phyloP scores from a whole-genome alignment of 2,797 vertebrate species.

The Buphagus erythrorhynchus region DNA sequence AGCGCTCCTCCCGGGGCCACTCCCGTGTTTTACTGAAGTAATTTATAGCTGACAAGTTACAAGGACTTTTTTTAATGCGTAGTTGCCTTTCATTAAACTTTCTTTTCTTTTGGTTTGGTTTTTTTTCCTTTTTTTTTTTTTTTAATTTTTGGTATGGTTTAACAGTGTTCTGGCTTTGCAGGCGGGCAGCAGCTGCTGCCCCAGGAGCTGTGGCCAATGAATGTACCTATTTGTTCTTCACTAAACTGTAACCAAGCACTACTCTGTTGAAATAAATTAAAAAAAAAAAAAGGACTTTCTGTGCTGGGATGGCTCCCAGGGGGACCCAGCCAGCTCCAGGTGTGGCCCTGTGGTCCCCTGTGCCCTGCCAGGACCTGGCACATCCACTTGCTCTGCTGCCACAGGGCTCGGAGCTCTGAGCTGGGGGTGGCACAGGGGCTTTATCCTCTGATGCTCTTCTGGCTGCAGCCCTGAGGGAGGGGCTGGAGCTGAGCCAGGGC shows the following conservation, averaged over 20 bases:
- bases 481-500: fast-evolving
- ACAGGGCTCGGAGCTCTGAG: fast-evolving
- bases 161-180: constrained; percentile 53
- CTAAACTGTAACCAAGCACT: constrained; percentile 90
- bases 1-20: neutral
- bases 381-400: fast-evolving
- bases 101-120: neutral
- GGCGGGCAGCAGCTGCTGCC: constrained; percentile 53
- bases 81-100: constrained; percentile 65
- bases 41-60: constrained; percentile 72
- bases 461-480: neutral
- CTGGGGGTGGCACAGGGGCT: neutral
- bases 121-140: neutral
- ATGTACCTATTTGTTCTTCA: constrained; percentile 82
- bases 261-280: constrained; percentile 87
- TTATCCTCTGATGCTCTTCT: fast-evolving
- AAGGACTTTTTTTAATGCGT: constrained; percentile 75
- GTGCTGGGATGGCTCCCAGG: neutral
- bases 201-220: constrained; percentile 75
- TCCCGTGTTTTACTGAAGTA: constrained; percentile 69
- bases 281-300: neutral
- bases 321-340: neutral
- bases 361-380: neutral
- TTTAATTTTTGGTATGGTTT: constrained; percentile 32
- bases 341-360: neutral